These are phyloP conservation scores for Teleogryllus oceanicus DNA, from an alignment of 2,888 invertebrate genomes.

Conservation along the genomic window DNA sequence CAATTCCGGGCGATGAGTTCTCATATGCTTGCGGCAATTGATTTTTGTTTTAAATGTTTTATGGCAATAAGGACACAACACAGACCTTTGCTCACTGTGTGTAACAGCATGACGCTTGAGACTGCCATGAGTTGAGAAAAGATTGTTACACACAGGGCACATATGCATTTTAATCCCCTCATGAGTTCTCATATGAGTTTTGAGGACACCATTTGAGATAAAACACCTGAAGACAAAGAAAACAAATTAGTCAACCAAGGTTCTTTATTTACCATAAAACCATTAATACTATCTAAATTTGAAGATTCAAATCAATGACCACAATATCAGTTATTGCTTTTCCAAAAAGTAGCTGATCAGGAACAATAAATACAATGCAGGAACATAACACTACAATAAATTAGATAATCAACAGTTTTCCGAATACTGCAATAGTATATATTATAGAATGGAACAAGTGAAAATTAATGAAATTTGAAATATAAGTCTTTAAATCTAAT, in stretches of 20 bases:
- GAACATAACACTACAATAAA: too few relatives aligned
- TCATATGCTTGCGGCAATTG: slow-evolving; percentile 64
- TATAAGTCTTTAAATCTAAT: too few relatives aligned
- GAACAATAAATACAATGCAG: too few relatives aligned
- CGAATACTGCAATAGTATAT: too few relatives aligned
- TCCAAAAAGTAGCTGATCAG: too few relatives aligned
- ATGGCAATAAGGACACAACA: slow-evolving; percentile 59
- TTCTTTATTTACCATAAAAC: too few relatives aligned
- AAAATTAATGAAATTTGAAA: too few relatives aligned
- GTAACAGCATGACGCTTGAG: slow-evolving; percentile 53
- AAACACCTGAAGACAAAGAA: slow-evolving; percentile 46
- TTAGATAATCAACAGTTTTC: too few relatives aligned
- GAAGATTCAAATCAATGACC: too few relatives aligned
- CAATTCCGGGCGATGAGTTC: slow-evolving; percentile 56
- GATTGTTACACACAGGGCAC: slow-evolving; percentile 45
- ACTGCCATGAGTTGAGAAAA: slow-evolving; percentile 57
- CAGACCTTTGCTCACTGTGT: slow-evolving; percentile 51
- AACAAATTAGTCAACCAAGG: neutral
- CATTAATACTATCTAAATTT: too few relatives aligned
- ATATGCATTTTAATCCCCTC: slow-evolving; percentile 51
- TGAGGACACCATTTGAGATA: slow-evolving; percentile 55
- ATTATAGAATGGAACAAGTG: too few relatives aligned
- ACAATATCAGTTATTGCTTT: too few relatives aligned
- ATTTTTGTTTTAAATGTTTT: slow-evolving; percentile 58
- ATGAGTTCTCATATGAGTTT: slow-evolving; percentile 56